Evolutionary conservation across 2,113 vertebrate genomes (phyloP).

Genomic region (Triplophysa dalaica): DNA sequence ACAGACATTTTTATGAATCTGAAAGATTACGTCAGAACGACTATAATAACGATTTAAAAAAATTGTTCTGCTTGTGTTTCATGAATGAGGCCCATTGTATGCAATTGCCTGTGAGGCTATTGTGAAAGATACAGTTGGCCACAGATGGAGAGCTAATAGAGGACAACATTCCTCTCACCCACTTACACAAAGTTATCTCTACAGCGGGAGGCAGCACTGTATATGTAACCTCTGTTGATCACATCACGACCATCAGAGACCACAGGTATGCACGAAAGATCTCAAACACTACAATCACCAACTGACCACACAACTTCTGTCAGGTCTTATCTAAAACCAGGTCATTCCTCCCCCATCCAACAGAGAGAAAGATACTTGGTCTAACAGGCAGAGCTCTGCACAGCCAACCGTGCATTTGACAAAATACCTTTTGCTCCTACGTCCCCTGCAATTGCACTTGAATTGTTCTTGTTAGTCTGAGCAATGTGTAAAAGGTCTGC

Average conservation of each 20-base stretch:
- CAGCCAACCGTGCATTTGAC: conserved; percentile 27
- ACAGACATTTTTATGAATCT: too few relatives aligned
- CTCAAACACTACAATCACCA: conserved; percentile 21
- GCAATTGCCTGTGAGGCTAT: too few relatives aligned
- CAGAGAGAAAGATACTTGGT: conserved; percentile 4
- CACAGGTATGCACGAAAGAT: conserved; percentile 30
- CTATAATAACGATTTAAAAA: too few relatives aligned
- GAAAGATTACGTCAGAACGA: too few relatives aligned
- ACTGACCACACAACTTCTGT: conserved; percentile 27
- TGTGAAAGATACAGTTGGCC: not conserved
- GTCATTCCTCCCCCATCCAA: not conserved
- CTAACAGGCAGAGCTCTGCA: not conserved
- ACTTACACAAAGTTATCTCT: conserved; percentile 1
- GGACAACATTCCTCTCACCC: not conserved
- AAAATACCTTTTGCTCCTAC: conserved; percentile 25
- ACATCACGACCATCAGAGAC: conserved; percentile 4
- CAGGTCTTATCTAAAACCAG: conserved; percentile 20
- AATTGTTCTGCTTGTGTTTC: too few relatives aligned
- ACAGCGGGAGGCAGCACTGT: not conserved
- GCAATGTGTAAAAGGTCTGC: conserved; percentile 2
- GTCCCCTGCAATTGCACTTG: conserved; percentile 9
- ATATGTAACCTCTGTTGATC: conserved; percentile 19
- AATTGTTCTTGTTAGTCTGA: conserved; percentile 27
- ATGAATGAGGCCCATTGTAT: too few relatives aligned
- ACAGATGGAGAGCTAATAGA: not conserved